These are phyloP conservation scores for Dendrophyllia cribrosa DNA, from an alignment of 64 coral and sea anemone genomes.

Conservation along the genomic window DNA sequence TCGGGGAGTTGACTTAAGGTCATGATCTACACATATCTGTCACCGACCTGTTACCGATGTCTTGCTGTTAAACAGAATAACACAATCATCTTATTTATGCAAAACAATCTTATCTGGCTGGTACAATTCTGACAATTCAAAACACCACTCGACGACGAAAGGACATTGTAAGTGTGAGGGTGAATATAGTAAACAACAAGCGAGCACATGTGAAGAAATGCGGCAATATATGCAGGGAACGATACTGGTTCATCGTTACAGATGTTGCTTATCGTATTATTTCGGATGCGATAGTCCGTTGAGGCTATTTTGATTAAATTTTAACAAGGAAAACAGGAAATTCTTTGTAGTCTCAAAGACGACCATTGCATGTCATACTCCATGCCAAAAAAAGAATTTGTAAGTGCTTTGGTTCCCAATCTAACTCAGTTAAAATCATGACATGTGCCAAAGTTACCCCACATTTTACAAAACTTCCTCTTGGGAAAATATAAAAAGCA, in stretches of 20 bases:
- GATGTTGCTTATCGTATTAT: background rate
- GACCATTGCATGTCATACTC: background rate
- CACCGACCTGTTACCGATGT: no score
- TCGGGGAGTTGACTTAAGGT: background rate
- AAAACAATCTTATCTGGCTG: no score
- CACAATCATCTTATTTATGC: no score
- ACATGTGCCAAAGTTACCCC: no score
- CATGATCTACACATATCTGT: background rate
- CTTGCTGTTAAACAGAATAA: no score
- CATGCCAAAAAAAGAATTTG: background rate
- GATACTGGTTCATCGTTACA: background rate
- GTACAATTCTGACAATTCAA: background rate
- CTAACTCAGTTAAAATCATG: no score
- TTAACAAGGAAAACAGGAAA: conserved; percentile 14
- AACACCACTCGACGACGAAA: background rate
- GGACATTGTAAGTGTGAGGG: background rate
- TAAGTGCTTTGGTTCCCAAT: background rate
- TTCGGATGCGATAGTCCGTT: background rate
- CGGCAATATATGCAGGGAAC: background rate
- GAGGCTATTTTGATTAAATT: conserved; percentile 2
- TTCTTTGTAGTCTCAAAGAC: background rate
- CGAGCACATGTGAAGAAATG: background rate
- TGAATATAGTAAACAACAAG: background rate
- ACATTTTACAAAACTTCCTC: no score
- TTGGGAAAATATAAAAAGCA: no score